phyloP scores from a whole-genome alignment of 2,888 invertebrate genomes.

The Smittia aterrima region DNA sequence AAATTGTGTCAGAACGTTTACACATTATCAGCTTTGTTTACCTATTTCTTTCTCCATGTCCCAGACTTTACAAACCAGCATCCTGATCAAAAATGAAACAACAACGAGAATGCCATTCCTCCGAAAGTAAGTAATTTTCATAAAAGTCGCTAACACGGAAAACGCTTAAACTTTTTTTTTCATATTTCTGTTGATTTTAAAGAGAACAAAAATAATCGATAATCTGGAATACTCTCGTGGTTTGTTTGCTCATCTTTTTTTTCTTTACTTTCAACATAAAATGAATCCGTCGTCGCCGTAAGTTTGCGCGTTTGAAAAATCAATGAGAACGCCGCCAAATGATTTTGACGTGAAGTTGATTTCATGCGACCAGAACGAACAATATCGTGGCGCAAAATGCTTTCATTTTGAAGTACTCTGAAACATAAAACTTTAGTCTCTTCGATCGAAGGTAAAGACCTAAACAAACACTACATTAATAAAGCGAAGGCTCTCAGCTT shows the following conservation, averaged over 20 bases:
- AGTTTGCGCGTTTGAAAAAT: background rate
- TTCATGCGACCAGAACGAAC: too few species aligned
- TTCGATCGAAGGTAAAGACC: slow-evolving; percentile 5
- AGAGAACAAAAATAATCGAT: slow-evolving; percentile 3
- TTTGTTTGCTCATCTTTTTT: slow-evolving; percentile 30
- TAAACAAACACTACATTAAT: slow-evolving; percentile 18
- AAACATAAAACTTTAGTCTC: too few species aligned
- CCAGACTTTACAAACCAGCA: background rate
- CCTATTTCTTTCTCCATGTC: slow-evolving; percentile 2
- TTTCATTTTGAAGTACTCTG: too few species aligned
- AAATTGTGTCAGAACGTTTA: slow-evolving; percentile 15
- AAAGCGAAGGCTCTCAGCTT: background rate
- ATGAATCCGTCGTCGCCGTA: slow-evolving; percentile 14
- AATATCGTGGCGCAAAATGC: too few species aligned
- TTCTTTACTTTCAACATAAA: background rate
- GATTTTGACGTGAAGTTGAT: background rate
- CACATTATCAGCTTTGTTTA: slow-evolving; percentile 27
- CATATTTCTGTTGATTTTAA: background rate
- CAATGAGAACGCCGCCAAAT: slow-evolving; percentile 20
- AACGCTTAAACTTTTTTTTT: background rate
- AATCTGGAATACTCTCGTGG: slow-evolving; percentile 28
- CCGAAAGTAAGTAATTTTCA: background rate
- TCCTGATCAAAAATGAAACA: too few species aligned
- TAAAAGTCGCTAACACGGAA: background rate
- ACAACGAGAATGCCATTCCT: too few species aligned